A percentile compares a stretch with the other conserved stretches of the same genome.
These are phyloP conservation scores for Halichoeres trimaculatus DNA, from an alignment of 2,113 vertebrate genomes.

Conservation along the genomic window DNA sequence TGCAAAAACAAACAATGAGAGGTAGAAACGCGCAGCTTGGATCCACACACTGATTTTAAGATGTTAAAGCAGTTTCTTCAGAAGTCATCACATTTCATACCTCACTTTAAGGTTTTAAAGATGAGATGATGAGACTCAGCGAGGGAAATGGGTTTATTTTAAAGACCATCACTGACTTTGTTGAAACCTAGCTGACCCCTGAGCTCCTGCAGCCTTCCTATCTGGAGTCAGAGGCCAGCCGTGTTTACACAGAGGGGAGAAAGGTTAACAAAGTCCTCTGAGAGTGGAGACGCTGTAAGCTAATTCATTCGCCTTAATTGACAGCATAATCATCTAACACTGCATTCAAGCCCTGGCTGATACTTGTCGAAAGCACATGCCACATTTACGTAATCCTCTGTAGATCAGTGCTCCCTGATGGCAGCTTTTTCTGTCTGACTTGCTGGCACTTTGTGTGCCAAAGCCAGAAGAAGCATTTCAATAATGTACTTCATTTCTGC, in stretches of 20 bases:
- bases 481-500: conserved; percentile 44
- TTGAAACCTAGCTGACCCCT: conserved; percentile 45
- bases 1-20: background rate
- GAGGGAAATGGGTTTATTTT: background rate
- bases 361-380: conserved; percentile 60
- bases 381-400: conserved; percentile 70
- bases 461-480: conserved; percentile 57
- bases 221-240: conserved; percentile 14
- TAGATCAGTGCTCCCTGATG: conserved; percentile 59
- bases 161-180: conserved; percentile 24
- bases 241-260: conserved; percentile 47
- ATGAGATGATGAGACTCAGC: background rate
- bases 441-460: conserved; percentile 10
- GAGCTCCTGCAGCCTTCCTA: conserved; percentile 15
- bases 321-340: conserved; percentile 61
- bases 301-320: conserved; percentile 67
- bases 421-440: conserved; percentile 45
- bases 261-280: conserved; percentile 65
- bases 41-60: too few species aligned
- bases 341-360: conserved; percentile 47
- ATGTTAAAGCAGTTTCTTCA: too few species aligned
- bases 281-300: conserved; percentile 22
- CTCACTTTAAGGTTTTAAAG: background rate
- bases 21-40: too few species aligned
- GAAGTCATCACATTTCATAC: too few species aligned